Conservation (phyloP, 2,113 vertebrate species). For the Gambusia holbrooki region DNA sequence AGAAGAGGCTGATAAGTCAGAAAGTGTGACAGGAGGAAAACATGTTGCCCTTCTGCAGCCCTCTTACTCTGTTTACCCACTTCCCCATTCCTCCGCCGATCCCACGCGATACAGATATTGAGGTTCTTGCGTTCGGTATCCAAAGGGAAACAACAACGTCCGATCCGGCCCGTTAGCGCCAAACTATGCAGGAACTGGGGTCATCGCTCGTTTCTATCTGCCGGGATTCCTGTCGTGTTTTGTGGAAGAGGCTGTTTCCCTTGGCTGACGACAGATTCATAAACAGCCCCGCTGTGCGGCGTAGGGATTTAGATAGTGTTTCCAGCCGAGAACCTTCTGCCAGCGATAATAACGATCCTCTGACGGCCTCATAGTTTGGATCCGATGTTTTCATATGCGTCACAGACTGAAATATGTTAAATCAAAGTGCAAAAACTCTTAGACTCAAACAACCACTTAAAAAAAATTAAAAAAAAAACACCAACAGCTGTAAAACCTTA, state of each 20-base stretch:
- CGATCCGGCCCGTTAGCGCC: slow-evolving; percentile 22
- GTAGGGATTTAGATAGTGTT: slow-evolving; percentile 50
- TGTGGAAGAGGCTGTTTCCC: slow-evolving; percentile 64
- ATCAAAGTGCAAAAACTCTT: slow-evolving; percentile 17
- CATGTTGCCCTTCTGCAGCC: slow-evolving; percentile 31
- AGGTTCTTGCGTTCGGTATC: slow-evolving; percentile 6
- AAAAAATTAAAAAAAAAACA: neutral
- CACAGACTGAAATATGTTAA: slow-evolving; percentile 27
- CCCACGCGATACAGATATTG: slow-evolving; percentile 10
- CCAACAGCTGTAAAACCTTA: slow-evolving; percentile 26
- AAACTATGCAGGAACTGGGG: slow-evolving; percentile 28
- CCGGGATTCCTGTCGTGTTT: slow-evolving; percentile 69
- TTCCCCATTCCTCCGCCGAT: slow-evolving; percentile 46
- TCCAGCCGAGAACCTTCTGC: slow-evolving; percentile 40
- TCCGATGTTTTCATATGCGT: slow-evolving; percentile 54
- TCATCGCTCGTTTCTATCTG: slow-evolving; percentile 54
- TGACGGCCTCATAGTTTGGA: slow-evolving; percentile 24
- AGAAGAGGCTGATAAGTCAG: slow-evolving; percentile 60
- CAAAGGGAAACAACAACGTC: slow-evolving; percentile 21
- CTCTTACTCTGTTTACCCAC: slow-evolving; percentile 22
- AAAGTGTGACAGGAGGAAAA: slow-evolving; percentile 63
- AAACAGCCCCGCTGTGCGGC: slow-evolving; percentile 64
- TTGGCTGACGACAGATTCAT: slow-evolving; percentile 70
- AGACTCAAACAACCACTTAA: slow-evolving; percentile 5
- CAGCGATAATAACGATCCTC: slow-evolving; percentile 63